Percentiles rank a stretch among this genome's conserved stretches.
Conservation (phyloP, 2,888 invertebrate species). For the Himalopsyche kuldschensis region DNA sequence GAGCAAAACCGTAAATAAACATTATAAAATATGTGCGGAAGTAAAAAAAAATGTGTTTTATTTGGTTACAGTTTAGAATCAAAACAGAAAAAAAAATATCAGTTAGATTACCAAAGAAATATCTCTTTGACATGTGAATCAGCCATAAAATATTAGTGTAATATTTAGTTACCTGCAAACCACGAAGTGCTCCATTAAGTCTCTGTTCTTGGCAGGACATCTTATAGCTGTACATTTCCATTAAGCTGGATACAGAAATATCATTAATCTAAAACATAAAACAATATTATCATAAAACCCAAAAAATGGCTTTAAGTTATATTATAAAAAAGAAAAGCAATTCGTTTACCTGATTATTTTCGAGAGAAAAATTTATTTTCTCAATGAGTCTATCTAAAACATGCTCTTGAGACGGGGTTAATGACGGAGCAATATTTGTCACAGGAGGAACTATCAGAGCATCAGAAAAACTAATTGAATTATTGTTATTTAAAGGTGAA, state of each 20-base stretch:
- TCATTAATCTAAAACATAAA: slow-evolving; percentile 51
- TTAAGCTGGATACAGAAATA: slow-evolving; percentile 67
- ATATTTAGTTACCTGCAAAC: slow-evolving; percentile 47
- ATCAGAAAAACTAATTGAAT: background rate
- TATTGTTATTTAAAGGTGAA: background rate
- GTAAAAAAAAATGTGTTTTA: too few species aligned
- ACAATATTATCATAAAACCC: background rate
- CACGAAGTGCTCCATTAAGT: slow-evolving; percentile 52
- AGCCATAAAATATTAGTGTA: too few species aligned
- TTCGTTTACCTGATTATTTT: slow-evolving; percentile 52
- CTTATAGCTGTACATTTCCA: slow-evolving; percentile 74
- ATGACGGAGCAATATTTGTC: slow-evolving; percentile 32
- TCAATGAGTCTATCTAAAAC: slow-evolving; percentile 56
- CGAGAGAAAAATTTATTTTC: slow-evolving; percentile 51
- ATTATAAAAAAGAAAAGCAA: too few species aligned
- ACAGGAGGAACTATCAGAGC: slow-evolving; percentile 46
- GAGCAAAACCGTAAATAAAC: too few species aligned
- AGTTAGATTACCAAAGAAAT: background rate
- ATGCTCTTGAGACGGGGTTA: slow-evolving; percentile 55
- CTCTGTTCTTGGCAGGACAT: slow-evolving; percentile 59
- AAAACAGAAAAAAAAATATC: slow-evolving; percentile 6
- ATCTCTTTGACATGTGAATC: too few species aligned
- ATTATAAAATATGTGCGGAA: too few species aligned
- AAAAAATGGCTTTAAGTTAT: background rate
- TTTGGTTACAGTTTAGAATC: too few species aligned